A percentile compares a stretch with the other conserved stretches of the same genome.
These are phyloP conservation scores for Seira musarum DNA, from an alignment of 2,888 invertebrate species.

Conservation along the genomic window DNA sequence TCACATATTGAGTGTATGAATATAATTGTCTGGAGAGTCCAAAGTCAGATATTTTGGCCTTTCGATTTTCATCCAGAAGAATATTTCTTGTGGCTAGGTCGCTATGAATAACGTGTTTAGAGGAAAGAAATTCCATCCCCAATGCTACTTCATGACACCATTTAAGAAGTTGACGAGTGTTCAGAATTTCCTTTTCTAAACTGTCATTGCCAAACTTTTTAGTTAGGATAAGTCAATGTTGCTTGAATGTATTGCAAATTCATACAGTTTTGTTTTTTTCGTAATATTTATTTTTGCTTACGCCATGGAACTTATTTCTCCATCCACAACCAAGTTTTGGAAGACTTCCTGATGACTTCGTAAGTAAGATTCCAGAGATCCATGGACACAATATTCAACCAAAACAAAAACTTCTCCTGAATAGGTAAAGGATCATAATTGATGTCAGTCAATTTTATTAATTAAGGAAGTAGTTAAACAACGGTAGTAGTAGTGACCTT, in stretches of 20 bases:
- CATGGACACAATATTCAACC: conserved; percentile 28
- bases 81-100: conserved; percentile 36
- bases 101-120: conserved; percentile 24
- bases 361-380: conserved; percentile 37
- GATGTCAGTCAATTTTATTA: not conserved
- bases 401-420: conserved; percentile 33
- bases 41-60: conserved; percentile 40
- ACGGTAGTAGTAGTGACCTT: conserved; percentile 24
- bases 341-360: no score
- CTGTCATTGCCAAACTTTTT: no score
- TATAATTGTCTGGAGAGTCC: conserved; percentile 34
- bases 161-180: conserved; percentile 1
- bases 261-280: no score
- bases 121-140: conserved; percentile 43
- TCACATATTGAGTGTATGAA: conserved; percentile 36
- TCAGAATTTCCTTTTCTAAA: no score
- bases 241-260: no score
- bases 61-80: conserved; percentile 3
- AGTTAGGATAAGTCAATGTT: no score
- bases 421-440: not conserved
- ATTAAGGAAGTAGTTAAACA: not conserved
- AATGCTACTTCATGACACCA: conserved; percentile 44
- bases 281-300: no score
- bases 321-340: no score
- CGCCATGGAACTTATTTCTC: no score